Base-by-base conservation (phyloP, 2,888 invertebrate species). In the Dyspetes luteomarginatus region DNA sequence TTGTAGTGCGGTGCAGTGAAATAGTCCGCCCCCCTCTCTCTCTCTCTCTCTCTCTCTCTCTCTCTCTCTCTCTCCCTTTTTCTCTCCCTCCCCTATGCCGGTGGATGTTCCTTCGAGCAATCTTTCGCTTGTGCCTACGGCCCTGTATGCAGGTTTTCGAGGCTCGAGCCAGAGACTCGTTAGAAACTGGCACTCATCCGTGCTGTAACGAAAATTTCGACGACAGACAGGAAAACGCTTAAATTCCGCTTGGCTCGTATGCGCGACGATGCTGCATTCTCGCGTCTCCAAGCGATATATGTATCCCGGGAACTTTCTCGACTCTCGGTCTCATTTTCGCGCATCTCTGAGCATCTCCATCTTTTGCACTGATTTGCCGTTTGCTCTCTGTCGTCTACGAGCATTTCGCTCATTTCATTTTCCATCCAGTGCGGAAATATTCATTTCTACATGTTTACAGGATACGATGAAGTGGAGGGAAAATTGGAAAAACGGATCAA, bases 201-300 rank as follows among this genome's bases (percentile, higher is more conserved):
- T 26, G 58, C 22, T 56, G 41, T 43, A 48, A 72, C 19, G 77
- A 72, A 72, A 78, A 77, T 50, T 65, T 78, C 65, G 50, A 55
- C 48, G 48, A 58, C 65, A 48, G 45, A 17, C 65, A 15, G 36
- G 36, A 43, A 65, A 71, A 55, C 50, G 41, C 9, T n/a, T n/a
- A 36, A 58, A 50, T 71, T 50, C 28, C 9, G 22, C 50, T 64
- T 55, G 56, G 56, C 36, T n/a, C 17, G 71, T 41, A 56, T 19
- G 19, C 15, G 41, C 26, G 48, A 36, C 17, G 26, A 62, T 68
- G 52, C 72, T 24, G 67, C 22, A 24, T 5, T 19, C 24, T 17
- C 2, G 19, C 26, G 67, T 15, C 36, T 71, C 26, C 15, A 9
- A 9, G 17, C 22, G 68, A 41, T 26, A 3, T 26, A 24, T 7